These are phyloP conservation scores for Monodelphis domestica DNA, from an alignment of 2,797 vertebrate species.

Conservation along the genomic window DNA sequence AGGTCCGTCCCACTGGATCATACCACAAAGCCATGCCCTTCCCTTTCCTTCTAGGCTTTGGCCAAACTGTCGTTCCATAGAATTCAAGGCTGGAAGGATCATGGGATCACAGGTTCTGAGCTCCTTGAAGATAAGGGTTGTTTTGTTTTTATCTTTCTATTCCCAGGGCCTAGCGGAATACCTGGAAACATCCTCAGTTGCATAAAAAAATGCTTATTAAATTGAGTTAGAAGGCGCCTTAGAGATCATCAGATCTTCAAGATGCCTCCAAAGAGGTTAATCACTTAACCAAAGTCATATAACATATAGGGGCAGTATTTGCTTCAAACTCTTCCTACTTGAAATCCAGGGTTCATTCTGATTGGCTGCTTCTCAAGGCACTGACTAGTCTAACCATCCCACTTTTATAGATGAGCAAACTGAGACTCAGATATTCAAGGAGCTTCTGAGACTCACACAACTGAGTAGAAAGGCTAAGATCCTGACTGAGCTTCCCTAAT, in stretches of 20 bases:
- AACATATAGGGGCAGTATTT: not conserved
- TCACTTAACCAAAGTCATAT: not conserved
- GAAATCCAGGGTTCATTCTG: not conserved
- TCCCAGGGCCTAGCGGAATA: not conserved
- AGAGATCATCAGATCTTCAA: not conserved
- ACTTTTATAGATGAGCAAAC: slow-evolving; percentile 51
- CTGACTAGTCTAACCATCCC: slow-evolving; percentile 57
- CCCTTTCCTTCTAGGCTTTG: not conserved
- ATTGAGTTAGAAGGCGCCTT: not conserved
- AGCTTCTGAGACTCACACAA: not conserved
- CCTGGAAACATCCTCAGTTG: not conserved
- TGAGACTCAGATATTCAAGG: not conserved
- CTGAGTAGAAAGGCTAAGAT: not conserved
- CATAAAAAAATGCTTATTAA: not conserved
- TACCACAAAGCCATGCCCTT: not conserved
- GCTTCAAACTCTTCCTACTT: not conserved
- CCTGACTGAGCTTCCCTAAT: not conserved
- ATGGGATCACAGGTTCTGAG: not conserved
- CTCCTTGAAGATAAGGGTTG: not conserved
- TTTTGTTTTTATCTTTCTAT: no score
- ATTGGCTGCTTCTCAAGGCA: not conserved
- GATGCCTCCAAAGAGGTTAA: not conserved
- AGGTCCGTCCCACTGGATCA: not conserved
- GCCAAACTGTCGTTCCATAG: not conserved
- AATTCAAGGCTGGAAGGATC: not conserved